These are phyloP conservation scores for Menura novaehollandiae DNA, from an alignment of 2,113 vertebrate genomes.

Conservation along the genomic window DNA sequence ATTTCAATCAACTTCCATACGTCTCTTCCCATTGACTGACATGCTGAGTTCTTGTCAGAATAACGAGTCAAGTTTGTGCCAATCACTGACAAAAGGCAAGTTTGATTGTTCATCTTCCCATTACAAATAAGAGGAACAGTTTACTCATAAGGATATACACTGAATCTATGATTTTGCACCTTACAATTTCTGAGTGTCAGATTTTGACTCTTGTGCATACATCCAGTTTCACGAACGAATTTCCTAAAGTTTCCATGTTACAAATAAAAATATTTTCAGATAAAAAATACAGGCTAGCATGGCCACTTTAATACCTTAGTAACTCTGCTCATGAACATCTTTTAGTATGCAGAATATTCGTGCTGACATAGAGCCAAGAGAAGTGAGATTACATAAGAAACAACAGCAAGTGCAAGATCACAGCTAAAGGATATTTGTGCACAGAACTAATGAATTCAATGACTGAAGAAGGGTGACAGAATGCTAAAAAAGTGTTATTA, in stretches of 20 bases:
- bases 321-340: background rate
- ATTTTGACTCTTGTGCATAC: background rate
- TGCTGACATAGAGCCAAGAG: background rate
- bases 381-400: background rate
- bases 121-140: background rate
- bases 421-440: background rate
- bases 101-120: conserved; percentile 31
- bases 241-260: background rate
- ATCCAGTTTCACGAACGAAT: background rate
- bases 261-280: background rate
- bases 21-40: conserved; percentile 38
- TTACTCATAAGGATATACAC: background rate
- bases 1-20: conserved; percentile 53
- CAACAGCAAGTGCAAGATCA: background rate
- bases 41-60: conserved; percentile 1
- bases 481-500: background rate
- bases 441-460: background rate
- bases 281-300: background rate
- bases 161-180: background rate
- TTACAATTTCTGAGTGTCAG: background rate
- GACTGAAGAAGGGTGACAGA: background rate
- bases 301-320: background rate
- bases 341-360: background rate
- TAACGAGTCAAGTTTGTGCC: conserved; percentile 29
- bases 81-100: conserved; percentile 36